Base-by-base conservation (phyloP, 2,113 vertebrate species). In the Hystrix brachyura region DNA sequence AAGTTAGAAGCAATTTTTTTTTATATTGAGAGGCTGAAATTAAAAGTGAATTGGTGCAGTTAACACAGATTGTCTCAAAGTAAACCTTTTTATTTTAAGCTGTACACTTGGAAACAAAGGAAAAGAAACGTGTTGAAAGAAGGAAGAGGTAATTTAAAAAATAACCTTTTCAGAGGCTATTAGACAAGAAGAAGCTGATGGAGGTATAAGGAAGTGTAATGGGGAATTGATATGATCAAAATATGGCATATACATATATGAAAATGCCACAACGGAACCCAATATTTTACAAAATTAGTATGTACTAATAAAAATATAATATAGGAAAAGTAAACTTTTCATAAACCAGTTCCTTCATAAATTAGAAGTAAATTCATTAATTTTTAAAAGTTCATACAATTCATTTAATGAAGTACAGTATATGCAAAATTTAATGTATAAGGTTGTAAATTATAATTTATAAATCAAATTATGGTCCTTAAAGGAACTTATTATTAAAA, bases 1-100 rank as follows among this genome's bases (percentile, higher is more conserved):
- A 87, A 92, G 55, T 91, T 43, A 87, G 83, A 89, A 87, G 43
- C 12, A 71, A 85, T 71, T 78, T 95, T n/a, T 89, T 71, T 96
- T 74, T 32, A 88, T 48, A 21, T 83, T 74, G 51, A 74, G 46
- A 86, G 51, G 32, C 18, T 92, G 12, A 96, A 93, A 80, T 93
- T 67, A 88, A 94, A 93, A 91, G 92, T 51, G 18, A 94, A 74
- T 55, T 84, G 18, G 3, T 64, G 14, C 67, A 64, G 29, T 93
- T 17, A 80, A 57, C 2, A 83, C 17, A 71, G 23, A 78, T 10
- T 5, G 32, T 64, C 12, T 83, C 18, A 81, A 78, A 90, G 46
- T 48, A 91, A 91, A 91, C 19, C 5, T 94, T 87, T 87, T 59
- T 69, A 55, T 82, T 84, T 93, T 92, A 89, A 69, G 78, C 14